Conservation (phyloP, 2,113 vertebrate genomes). For the Oceanodroma tethys region DNA sequence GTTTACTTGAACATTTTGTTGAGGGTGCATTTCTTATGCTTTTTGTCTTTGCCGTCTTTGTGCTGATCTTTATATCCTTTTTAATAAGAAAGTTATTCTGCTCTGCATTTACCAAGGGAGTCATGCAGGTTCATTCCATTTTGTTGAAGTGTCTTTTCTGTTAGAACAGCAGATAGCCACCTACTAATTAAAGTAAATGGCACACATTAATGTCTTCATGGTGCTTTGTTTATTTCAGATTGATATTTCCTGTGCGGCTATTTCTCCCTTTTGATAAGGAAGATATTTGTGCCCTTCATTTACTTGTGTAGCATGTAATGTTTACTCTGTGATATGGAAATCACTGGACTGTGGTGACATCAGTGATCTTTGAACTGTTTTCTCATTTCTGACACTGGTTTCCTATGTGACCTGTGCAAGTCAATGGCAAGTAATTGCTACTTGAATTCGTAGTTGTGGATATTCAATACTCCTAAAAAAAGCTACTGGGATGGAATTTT, state of each 20-base stretch:
- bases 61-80: background rate
- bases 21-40: background rate
- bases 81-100: background rate
- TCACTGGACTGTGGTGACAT: background rate
- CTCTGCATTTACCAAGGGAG: background rate
- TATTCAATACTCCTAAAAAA: background rate
- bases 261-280: background rate
- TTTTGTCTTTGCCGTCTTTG: background rate
- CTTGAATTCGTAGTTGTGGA: background rate
- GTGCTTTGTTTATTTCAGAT: background rate
- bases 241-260: background rate
- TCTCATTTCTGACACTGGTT: background rate
- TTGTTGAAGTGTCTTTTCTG: background rate
- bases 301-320: background rate
- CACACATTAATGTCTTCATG: background rate
- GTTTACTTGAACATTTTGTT: background rate
- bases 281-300: background rate
- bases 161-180: background rate
- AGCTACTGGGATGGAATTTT: background rate
- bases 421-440: background rate
- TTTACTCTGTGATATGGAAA: background rate
- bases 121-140: background rate
- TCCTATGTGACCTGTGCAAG: background rate
- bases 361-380: background rate
- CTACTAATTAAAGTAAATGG: conserved; percentile 35